Conservation (phyloP, 2,113 vertebrate genomes). For the Tauraco erythrolophus region DNA sequence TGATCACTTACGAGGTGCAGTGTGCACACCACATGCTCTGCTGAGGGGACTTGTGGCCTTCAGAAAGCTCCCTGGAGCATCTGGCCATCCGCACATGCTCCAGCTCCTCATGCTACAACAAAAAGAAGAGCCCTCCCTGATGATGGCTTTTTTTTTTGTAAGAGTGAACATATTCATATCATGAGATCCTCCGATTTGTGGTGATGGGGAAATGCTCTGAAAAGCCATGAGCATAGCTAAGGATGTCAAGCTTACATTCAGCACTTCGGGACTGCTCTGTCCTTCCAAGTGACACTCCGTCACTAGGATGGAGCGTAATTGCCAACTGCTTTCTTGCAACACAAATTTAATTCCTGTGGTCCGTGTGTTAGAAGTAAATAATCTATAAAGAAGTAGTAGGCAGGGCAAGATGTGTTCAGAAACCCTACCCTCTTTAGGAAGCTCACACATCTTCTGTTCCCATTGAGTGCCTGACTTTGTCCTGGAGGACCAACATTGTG, state of each 20-base stretch:
- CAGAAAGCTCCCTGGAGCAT: background rate
- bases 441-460: background rate
- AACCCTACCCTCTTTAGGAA: background rate
- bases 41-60: background rate
- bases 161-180: background rate
- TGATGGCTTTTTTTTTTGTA: background rate
- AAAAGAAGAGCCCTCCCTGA: background rate
- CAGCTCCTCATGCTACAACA: background rate
- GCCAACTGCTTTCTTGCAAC: background rate
- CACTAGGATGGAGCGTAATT: background rate
- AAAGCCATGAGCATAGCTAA: background rate
- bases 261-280: background rate
- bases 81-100: fast-evolving
- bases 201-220: background rate
- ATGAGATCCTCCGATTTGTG: background rate
- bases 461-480: fast-evolving
- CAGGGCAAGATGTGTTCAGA: background rate
- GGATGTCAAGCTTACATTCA: background rate
- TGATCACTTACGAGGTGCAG: background rate
- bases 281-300: background rate
- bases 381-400: background rate
- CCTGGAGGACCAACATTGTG: background rate
- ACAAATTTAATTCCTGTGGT: background rate
- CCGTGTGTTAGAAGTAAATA: background rate
- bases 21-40: background rate